Base-by-base conservation (phyloP, 2,888 invertebrate genomes). In the Leptopilina myrica region DNA sequence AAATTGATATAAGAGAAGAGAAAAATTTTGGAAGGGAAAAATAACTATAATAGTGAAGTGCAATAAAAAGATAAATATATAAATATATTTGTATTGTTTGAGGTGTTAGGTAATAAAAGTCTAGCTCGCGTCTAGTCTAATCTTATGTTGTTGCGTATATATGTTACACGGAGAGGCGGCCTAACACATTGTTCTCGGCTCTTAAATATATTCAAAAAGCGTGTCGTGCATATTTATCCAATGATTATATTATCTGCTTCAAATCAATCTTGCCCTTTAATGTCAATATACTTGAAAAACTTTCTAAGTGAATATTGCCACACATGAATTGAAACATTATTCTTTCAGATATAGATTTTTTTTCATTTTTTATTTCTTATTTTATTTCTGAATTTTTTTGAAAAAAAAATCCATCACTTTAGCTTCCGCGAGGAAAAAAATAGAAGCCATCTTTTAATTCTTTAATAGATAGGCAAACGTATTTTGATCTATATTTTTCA, bases 121-220 rank as follows among this genome's bases (percentile, higher is more conserved):
- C 69, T 73, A 53, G 69, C 69, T 73, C 69, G n/a, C 33, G 69
- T 73, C 69, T 73, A 73, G 69, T 56, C 69, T 73, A 20, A 49
- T 56, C 53, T 67, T 26, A n/a, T 15, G 15, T 67, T 15, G 15
- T 49, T 49, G 67, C 67, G 49, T 49, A 20, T 49, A 67, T 49
- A 20, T 49, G 20, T 49, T 67, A 59, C 15, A 62, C 62, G 67
- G 26, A 49, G 53, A 69, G 14, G 26, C 26, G 69, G 53, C 53
- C 69, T 73, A 73, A 53, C 69, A 56, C 14, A 73, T 73, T 73
- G 69, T 73, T 73, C 56, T 53, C 26, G 33, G 26, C n/a, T 14
- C 53, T 73, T 33, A 26, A 7, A 73, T 73, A 33, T 11, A 56
- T 56, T 20, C 26, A 14, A 26, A 73, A 73, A 26, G 49, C 69